Conservation (phyloP, 2,888 invertebrate species). For the Chloroclysta siterata region DNA sequence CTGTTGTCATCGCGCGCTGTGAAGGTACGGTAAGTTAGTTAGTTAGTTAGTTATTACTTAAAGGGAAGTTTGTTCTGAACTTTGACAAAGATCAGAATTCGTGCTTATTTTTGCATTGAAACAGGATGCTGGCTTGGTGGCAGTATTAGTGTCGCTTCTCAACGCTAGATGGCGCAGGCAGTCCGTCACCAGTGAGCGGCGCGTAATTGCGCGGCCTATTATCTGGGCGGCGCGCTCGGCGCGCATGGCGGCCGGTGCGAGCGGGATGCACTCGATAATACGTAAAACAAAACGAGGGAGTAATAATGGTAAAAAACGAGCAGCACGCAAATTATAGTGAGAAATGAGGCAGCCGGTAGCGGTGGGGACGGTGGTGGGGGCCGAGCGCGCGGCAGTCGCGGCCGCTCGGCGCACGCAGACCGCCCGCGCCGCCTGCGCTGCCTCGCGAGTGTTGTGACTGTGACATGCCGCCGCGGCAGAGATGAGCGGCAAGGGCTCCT, state of each 20-base stretch:
- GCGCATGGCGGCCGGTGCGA: constrained; percentile 84
- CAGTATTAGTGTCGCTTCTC: constrained; percentile 55
- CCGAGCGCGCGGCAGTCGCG: constrained; percentile 75
- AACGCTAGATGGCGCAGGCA: constrained; percentile 72
- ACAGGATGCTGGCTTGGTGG: background rate
- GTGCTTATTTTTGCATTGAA: background rate
- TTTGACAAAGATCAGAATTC: background rate
- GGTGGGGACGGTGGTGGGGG: constrained; percentile 80
- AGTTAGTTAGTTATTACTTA: too few relatives aligned
- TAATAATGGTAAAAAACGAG: constrained; percentile 85
- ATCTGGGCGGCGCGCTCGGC: constrained; percentile 82
- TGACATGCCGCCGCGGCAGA: constrained; percentile 73
- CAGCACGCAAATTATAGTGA: constrained; percentile 86
- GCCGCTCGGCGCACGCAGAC: constrained; percentile 75
- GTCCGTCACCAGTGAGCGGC: constrained; percentile 52
- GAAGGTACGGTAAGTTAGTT: too few relatives aligned
- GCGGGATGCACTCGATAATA: constrained; percentile 85
- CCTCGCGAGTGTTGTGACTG: constrained; percentile 77
- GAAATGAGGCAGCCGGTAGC: constrained; percentile 85
- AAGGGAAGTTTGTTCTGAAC: background rate
- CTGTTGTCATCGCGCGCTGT: background rate
- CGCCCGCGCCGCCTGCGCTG: constrained; percentile 68
- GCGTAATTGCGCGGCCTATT: constrained; percentile 83
- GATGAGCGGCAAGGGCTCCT: constrained; percentile 81
- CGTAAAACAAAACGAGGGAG: constrained; percentile 85